Evolutionary conservation across 2,888 invertebrate genomes (phyloP).

Genomic region (Drepana falcataria): DNA sequence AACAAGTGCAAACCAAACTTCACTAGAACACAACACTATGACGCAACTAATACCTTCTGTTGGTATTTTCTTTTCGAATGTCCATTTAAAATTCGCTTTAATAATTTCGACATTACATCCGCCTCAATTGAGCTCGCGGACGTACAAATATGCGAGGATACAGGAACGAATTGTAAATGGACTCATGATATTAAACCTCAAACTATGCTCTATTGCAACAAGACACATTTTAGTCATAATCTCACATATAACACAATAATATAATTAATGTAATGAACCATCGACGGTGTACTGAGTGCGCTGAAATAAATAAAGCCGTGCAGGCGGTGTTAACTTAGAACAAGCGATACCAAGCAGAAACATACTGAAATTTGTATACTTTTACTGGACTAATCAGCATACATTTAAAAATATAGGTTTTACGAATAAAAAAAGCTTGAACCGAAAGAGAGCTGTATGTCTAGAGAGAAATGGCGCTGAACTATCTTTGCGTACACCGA

Average conservation of each 20-base stretch:
- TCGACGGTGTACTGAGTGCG: slow-evolving; percentile 28
- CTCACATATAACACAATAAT: slow-evolving; percentile 16
- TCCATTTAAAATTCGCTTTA: not conserved
- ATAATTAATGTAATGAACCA: slow-evolving; percentile 11
- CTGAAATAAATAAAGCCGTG: slow-evolving; percentile 50
- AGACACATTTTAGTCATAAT: slow-evolving; percentile 3
- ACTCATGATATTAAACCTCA: not conserved
- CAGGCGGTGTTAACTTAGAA: slow-evolving; percentile 41
- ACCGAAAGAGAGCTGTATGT: too few species aligned
- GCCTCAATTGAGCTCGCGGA: not conserved
- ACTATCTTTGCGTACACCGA: too few species aligned
- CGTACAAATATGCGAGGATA: too few species aligned
- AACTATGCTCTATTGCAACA: not conserved
- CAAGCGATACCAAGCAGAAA: slow-evolving; percentile 36
- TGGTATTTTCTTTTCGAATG: not conserved
- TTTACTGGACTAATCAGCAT: slow-evolving; percentile 10
- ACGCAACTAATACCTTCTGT: not conserved
- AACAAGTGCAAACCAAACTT: not conserved
- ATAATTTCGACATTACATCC: not conserved
- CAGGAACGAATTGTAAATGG: not conserved
- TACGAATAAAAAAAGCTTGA: too few species aligned
- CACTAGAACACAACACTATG: not conserved
- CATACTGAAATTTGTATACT: slow-evolving; percentile 12
- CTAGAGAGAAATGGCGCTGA: too few species aligned
- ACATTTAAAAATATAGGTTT: too few species aligned